Conservation (phyloP, 2,888 invertebrate genomes). For the Exephanes ischioxanthus region DNA sequence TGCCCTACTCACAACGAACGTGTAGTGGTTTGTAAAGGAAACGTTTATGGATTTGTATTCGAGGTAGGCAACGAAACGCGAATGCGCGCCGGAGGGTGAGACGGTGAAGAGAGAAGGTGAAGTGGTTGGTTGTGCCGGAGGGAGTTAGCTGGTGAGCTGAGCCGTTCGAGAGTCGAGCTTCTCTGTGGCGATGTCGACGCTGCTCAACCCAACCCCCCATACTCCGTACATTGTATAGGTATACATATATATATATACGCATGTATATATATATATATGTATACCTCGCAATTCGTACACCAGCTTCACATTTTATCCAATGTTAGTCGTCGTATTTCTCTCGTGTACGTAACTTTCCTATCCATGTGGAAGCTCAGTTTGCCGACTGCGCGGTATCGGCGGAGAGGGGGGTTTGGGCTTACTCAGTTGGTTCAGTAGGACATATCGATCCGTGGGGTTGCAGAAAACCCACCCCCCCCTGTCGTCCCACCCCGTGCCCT, state of each 20-base stretch:
- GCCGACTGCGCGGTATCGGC: constrained; percentile 39
- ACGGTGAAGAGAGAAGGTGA: constrained; percentile 24
- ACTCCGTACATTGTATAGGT: not conserved
- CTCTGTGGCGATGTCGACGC: constrained; percentile 33
- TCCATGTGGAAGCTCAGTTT: constrained; percentile 37
- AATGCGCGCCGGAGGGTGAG: constrained; percentile 20
- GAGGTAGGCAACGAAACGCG: constrained; percentile 35
- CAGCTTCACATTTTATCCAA: constrained; percentile 27
- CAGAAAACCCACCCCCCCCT: constrained; percentile 16
- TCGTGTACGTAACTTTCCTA: constrained; percentile 1
- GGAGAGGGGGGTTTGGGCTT: constrained; percentile 50
- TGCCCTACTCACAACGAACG: constrained; percentile 7
- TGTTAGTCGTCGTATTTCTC: constrained; percentile 28
- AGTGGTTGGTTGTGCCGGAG: constrained; percentile 24
- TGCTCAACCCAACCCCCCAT: constrained; percentile 1
- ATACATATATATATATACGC: not conserved
- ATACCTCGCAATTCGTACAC: not conserved
- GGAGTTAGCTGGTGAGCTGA: constrained; percentile 28
- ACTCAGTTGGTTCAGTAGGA: constrained; percentile 76
- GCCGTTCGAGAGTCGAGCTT: constrained; percentile 31
- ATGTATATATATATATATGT: not conserved
- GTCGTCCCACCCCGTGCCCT: not conserved
- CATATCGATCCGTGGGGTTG: constrained; percentile 73
- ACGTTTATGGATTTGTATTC: constrained; percentile 56
- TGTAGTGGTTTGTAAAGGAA: constrained; percentile 51